Evolutionary conservation across 2,113 vertebrate genomes (phyloP), one percentile per base, ranked within the genome.

Genomic region (Hippoglossus stenolepis): DNA sequence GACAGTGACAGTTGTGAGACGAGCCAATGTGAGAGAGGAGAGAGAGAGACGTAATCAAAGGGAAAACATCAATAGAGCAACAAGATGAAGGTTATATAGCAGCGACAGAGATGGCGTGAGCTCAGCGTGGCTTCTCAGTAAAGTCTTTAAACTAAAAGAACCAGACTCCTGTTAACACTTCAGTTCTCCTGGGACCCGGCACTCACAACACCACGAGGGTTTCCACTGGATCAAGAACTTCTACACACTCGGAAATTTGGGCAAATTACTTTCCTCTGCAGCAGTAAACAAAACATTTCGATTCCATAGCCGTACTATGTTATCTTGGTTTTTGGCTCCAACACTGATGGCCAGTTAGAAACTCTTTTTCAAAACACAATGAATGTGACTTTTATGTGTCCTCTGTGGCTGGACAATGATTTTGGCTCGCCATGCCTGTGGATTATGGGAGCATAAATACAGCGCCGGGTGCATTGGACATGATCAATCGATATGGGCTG

Each of bases 361-460:
- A 78, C 73, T 73, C 57, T 74, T 75, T 60, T 58, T 68, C 43
- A 53, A 83, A 82, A 85, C 56, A 64, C 69, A 73, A 73, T 75
- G 90, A 90, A 85, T 90, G 88, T 90, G 92, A 93, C 90, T 90
- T 88, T 71, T 85, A 51, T 70, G 70, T 75, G 87, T 83, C 89
- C 87, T 87, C 84, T 76, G 85, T 60, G 82, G 84, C 72, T 18
- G 83, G 85, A 79, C 82, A 84, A 84, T 68, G 87, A 90, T 87
- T 88, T 85, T 73, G 80, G 80, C 82, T 81, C 2, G 54, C 49
- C 40, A 28, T 72, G 85, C 76, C 84, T 74, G 72, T 2, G 82
- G 90, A 93, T 93, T 91, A 93, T 81, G 70, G 80, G 73, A 72
- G 80, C 81, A 84, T 90, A 92, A 92, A 89, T 90, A 90, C 85